Base-by-base conservation (phyloP, 2,888 invertebrate genomes). In the Temnothorax ravouxi region DNA sequence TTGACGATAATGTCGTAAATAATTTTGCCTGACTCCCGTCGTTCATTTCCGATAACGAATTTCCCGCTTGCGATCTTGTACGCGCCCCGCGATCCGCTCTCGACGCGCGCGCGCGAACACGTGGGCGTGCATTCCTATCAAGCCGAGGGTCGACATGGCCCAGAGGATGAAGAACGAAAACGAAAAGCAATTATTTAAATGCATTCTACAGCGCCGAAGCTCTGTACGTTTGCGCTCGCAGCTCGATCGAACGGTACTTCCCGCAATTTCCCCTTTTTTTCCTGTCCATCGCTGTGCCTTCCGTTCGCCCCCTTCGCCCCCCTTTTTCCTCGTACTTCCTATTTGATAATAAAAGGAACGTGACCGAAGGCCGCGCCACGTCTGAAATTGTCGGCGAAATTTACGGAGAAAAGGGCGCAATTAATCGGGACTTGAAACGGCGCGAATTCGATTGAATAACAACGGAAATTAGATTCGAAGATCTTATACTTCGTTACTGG, bases 131-230 rank as follows among this genome's bases (percentile, higher is more conserved):
- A 47, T 72, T 72, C 79, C 59, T 47, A 59, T 59, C 69, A 34
- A 34, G 34, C 34, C 34, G n/a, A 25, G 18, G 52, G 62, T 21
- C 77, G 67, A 50, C 81, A 47, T 52, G 62, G 44, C 18, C 76
- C 47, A 71, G 50, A 50, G 34, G 82, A 66, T n/a, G 90, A 88
- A 82, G 64, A 64, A 81, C 71, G 89, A 87, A 85, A 88, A 88
- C 86, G 88, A 85, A 87, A 89, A 91, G 91, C 87, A 91, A 91
- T 91, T 91, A 91, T 91, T 90, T 88, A 89, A 91, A 89, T 91
- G 90, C 88, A 86, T 79, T 84, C 83, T 75, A 67, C 79, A 52
- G 69, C 84, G 56, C 81, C 38, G 66, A 29, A 64, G 62, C 84
- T 80, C 72, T 85, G 74, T 86, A 76, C 80, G 79, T 81, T 82